These are phyloP conservation scores for Plutella xylostella DNA, from an alignment of 2,888 invertebrate genomes.

Conservation along the genomic window DNA sequence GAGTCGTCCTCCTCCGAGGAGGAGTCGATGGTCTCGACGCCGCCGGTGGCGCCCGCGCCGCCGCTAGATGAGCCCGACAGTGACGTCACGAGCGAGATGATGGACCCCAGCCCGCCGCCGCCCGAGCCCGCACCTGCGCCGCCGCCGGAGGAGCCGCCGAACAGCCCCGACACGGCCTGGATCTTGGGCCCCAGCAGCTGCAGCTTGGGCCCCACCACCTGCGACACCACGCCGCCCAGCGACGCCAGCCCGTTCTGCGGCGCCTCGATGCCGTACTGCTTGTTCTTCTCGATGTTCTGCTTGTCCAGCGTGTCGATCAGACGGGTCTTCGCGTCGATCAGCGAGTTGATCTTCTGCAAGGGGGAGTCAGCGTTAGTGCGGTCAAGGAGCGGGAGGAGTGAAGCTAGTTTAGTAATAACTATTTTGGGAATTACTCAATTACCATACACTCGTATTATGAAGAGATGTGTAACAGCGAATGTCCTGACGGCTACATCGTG, in stretches of 20 bases:
- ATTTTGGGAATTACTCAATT: no score
- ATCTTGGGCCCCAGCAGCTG: slow-evolving; percentile 77
- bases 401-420: not conserved
- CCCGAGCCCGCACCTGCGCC: slow-evolving; percentile 50
- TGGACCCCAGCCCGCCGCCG: slow-evolving; percentile 46
- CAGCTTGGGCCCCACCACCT: slow-evolving; percentile 78
- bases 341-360: slow-evolving; percentile 83
- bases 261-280: slow-evolving; percentile 77
- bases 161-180: slow-evolving; percentile 63
- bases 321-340: slow-evolving; percentile 83
- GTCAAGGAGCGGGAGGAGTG: not conserved
- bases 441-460: no score
- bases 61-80: slow-evolving; percentile 60
- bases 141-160: slow-evolving; percentile 71
- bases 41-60: slow-evolving; percentile 36
- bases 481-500: no score
- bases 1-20: slow-evolving; percentile 53
- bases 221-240: slow-evolving; percentile 74
- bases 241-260: slow-evolving; percentile 71
- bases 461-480: no score
- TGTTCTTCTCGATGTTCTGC: slow-evolving; percentile 81
- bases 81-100: slow-evolving; percentile 57
- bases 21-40: slow-evolving; percentile 57
- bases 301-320: slow-evolving; percentile 77
- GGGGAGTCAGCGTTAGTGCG: slow-evolving; percentile 18